These are phyloP conservation scores for Branchinecta lindahli DNA, from an alignment of 1,140 invertebrate species.

Conservation along the genomic window DNA sequence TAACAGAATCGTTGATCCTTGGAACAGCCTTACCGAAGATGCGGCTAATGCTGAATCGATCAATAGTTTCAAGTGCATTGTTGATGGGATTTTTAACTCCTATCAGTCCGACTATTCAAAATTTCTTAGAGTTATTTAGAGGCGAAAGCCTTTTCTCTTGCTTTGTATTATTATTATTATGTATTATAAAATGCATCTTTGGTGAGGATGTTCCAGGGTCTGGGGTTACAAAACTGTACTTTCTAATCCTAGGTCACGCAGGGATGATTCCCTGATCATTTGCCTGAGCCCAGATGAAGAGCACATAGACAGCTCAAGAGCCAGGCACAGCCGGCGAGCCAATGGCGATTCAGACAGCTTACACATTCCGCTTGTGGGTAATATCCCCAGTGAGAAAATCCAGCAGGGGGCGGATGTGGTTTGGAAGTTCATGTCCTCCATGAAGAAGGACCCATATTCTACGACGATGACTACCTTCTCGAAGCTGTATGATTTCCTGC, in stretches of 20 bases:
- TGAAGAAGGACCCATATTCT: slow-evolving; percentile 57
- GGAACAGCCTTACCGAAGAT: too few species aligned
- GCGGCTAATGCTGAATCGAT: too few species aligned
- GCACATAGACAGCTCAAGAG: neutral
- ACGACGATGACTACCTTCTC: slow-evolving; percentile 65
- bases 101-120: too few species aligned
- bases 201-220: too few species aligned
- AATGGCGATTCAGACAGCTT: neutral
- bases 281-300: neutral
- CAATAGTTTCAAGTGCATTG: too few species aligned
- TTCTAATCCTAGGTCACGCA: neutral
- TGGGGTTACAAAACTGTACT: too few species aligned
- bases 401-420: slow-evolving; percentile 40
- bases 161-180: too few species aligned
- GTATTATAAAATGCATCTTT: too few species aligned
- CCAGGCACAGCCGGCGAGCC: neutral
- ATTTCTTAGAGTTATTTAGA: too few species aligned
- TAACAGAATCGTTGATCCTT: too few species aligned
- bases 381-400: slow-evolving; percentile 6
- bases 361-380: neutral
- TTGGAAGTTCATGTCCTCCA: slow-evolving; percentile 51
- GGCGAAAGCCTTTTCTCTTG: too few species aligned
- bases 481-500: slow-evolving; percentile 52
- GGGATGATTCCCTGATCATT: neutral
- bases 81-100: too few species aligned